Evolutionary conservation across 92 coral and sea anemone species (phyloP).

Genomic region (Epizoanthus fatuus): DNA sequence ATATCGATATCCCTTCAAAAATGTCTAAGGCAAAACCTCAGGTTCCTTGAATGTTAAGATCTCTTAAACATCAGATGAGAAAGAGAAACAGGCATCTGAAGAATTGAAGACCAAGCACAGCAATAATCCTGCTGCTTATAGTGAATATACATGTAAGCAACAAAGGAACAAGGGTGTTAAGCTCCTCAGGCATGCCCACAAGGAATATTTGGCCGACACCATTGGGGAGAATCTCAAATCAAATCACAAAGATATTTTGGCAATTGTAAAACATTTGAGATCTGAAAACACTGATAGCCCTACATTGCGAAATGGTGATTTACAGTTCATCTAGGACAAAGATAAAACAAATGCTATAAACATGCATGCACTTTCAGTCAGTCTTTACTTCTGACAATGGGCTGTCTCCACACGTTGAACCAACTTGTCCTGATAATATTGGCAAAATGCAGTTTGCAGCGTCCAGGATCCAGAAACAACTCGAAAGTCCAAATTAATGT

Average conservation of each 20-base stretch:
- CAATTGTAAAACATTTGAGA: slow-evolving; percentile 2
- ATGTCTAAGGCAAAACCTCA: slow-evolving; percentile 22
- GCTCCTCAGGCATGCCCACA: slow-evolving; percentile 36
- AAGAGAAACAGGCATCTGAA: background rate
- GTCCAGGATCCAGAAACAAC: slow-evolving; percentile 16
- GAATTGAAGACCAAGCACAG: background rate
- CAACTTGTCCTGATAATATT: background rate
- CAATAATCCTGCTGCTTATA: slow-evolving; percentile 5
- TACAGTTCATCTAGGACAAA: slow-evolving; percentile 1
- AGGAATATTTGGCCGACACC: slow-evolving; percentile 39
- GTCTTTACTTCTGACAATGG: slow-evolving; percentile 14
- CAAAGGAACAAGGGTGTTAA: slow-evolving; percentile 25
- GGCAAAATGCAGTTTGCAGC: background rate
- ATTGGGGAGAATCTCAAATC: slow-evolving; percentile 34
- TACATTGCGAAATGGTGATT: background rate
- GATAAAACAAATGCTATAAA: slow-evolving; percentile 18
- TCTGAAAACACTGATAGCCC: slow-evolving; percentile 26
- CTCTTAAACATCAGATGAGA: slow-evolving; percentile 16
- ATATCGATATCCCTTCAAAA: slow-evolving; percentile 24
- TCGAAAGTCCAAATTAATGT: background rate
- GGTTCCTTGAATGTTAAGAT: slow-evolving; percentile 23
- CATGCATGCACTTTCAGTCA: background rate
- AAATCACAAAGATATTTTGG: slow-evolving; percentile 35
- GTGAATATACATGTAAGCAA: background rate
- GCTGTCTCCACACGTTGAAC: background rate